Evolutionary conservation across 2,888 invertebrate genomes (phyloP), one percentile per base, ranked within the genome.

Genomic region (Darwinula stevensoni): DNA sequence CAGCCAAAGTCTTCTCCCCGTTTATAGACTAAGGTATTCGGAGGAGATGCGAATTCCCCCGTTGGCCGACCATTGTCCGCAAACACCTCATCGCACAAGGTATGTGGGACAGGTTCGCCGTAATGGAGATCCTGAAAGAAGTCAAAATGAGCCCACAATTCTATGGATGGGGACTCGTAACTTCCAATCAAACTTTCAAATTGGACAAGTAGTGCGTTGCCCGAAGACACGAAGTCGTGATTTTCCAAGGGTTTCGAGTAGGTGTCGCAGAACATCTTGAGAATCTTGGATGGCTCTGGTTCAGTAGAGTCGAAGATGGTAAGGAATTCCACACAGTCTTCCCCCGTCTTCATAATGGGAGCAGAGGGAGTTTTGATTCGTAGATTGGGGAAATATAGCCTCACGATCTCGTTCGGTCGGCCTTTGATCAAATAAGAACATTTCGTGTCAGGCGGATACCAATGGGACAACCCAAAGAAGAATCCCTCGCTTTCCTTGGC

Each of bases 81-180:
- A 46, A 80, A 76, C 2, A 72, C 66, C 47, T 82, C 78, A 44
- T 84, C 82, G 46, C 82, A 84, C 3, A 68, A 63, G 0, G 74
- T 76, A 14, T 67, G 69, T 0, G 63, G 62, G 0, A 80, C 70
- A 0, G 73, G 68, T 38, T 73, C 74, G 0, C 82, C 82, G 39
- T 72, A 69, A 32, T 70, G 67, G 0, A 75, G 78, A 44, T 78
- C 76, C 50, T 82, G 80, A 54, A 80, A 82, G 57, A 80, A 82
- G 46, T 82, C 80, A 45, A 80, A 82, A 47, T 80, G 80, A 0
- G 80, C 80, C 80, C 80, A 80, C 48, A 80, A 82, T 52, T 82
- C 80, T 11, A 84, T 57, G 0, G 80, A 80, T n/a, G 78, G 78
- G 61, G 80, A 82, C 36, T 78, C 76, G 43, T 82, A 80, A 39